Conservation (phyloP, 2,888 invertebrate genomes). For the Nephrotoma guestfalica region DNA sequence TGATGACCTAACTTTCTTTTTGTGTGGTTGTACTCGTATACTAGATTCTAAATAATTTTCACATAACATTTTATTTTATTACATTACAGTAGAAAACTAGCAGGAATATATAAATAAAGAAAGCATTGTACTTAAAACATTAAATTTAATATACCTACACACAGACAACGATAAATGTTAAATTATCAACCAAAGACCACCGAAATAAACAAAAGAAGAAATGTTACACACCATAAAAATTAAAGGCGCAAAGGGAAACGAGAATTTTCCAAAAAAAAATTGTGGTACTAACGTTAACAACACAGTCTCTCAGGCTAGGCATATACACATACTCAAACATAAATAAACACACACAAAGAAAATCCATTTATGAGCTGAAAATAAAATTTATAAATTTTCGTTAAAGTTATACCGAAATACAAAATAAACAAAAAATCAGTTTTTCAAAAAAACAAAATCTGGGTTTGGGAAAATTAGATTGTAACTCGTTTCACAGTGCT, state of each 20-base stretch:
- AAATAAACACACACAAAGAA: not conserved
- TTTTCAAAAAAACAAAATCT: not conserved
- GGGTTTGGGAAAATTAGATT: not conserved
- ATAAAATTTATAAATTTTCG: not conserved
- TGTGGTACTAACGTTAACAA: not conserved
- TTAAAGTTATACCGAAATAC: not conserved
- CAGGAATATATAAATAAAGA: not conserved
- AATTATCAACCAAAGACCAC: not conserved
- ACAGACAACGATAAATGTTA: not conserved
- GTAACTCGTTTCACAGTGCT: not conserved
- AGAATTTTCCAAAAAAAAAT: not conserved
- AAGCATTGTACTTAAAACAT: not conserved
- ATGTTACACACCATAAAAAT: not conserved
- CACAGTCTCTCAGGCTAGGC: not conserved
- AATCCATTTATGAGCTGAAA: not conserved
- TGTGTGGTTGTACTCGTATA: not conserved
- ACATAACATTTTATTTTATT: not conserved
- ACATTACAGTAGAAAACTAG: not conserved
- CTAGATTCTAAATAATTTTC: not conserved
- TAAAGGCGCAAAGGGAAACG: not conserved
- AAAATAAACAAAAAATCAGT: not conserved
- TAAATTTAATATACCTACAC: not conserved
- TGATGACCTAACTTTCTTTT: not conserved
- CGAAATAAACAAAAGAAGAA: not conserved
- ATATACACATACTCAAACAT: not conserved